Percentiles rank a stretch among this genome's conserved stretches.
Evolutionary conservation across 2,888 invertebrate species (phyloP).

Genomic region (Opisthograptis luteolata): DNA sequence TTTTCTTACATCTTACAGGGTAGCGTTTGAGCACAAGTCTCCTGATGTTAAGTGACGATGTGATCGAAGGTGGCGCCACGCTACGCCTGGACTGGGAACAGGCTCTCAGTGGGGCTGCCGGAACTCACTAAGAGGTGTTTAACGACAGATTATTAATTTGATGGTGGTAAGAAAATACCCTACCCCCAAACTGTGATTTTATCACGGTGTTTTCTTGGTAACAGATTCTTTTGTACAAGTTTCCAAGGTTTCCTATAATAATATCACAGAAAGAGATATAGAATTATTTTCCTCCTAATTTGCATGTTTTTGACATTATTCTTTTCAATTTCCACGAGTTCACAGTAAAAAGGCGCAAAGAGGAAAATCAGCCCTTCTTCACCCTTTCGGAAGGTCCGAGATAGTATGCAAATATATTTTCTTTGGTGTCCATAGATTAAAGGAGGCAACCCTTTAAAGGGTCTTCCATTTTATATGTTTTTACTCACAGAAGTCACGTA

Average conservation of each 20-base stretch:
- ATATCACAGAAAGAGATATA: neutral
- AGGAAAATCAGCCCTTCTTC: constrained; percentile 10
- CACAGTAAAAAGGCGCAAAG: constrained; percentile 3
- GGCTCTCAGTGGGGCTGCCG: no score
- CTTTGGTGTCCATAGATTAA: constrained; percentile 38
- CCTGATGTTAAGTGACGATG: no score
- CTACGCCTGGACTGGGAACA: no score
- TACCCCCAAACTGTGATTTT: no score
- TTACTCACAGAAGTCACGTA: constrained; percentile 10
- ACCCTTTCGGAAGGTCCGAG: constrained; percentile 20
- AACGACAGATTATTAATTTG: no score
- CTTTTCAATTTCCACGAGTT: constrained; percentile 7
- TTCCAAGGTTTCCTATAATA: neutral
- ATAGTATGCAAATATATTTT: constrained; percentile 41
- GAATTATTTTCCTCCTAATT: neutral
- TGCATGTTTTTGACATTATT: neutral
- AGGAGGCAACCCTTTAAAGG: constrained; percentile 23
- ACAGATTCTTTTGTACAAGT: no score
- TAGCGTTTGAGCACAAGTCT: no score
- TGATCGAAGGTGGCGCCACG: no score
- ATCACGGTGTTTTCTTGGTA: no score
- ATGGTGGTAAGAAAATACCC: no score
- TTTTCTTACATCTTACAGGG: no score
- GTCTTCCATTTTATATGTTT: constrained; percentile 16
- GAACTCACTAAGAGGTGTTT: no score